These are phyloP conservation scores for Spongilla lacustris DNA, from an alignment of 37 sponge, comb jelly and placozoan genomes.

Conservation along the genomic window DNA sequence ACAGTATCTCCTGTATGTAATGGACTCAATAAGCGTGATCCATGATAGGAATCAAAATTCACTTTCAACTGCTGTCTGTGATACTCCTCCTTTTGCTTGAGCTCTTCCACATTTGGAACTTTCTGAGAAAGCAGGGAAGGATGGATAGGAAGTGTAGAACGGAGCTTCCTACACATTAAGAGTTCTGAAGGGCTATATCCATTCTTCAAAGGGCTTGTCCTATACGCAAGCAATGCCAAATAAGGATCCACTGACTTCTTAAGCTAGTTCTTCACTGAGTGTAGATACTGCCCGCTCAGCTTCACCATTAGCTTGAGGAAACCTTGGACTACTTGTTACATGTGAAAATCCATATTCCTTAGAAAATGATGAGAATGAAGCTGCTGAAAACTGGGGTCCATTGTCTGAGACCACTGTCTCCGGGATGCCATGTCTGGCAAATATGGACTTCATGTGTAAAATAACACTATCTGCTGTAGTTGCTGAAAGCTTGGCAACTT, in stretches of 20 bases:
- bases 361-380: conserved; percentile 30
- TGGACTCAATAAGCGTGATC: no score
- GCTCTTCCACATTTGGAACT: no score
- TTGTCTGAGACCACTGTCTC: no score
- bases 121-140: no score
- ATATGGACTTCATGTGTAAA: conserved; percentile 9
- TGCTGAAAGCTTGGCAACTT: conserved; percentile 38
- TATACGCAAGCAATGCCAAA: conserved; percentile 58
- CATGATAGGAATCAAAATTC: no score
- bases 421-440: conserved; percentile 66
- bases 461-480: conserved; percentile 9
- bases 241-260: no score
- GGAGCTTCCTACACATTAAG: conserved; percentile 37
- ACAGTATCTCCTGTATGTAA: no score
- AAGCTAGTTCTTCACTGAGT: no score
- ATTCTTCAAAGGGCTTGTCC: conserved; percentile 55
- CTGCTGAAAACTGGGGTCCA: conserved; percentile 54
- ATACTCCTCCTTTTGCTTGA: no score
- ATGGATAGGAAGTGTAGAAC: conserved; percentile 30
- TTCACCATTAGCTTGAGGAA: conserved; percentile 61
- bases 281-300: no score
- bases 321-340: conserved; percentile 46
- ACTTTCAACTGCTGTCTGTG: no score
- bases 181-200: conserved; percentile 65
- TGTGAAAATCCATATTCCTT: conserved; percentile 45